Percentiles rank a stretch among this genome's conserved stretches.
phyloP scores from a whole-genome alignment of 1,140 invertebrate species.

The Zaprionus inermis region DNA sequence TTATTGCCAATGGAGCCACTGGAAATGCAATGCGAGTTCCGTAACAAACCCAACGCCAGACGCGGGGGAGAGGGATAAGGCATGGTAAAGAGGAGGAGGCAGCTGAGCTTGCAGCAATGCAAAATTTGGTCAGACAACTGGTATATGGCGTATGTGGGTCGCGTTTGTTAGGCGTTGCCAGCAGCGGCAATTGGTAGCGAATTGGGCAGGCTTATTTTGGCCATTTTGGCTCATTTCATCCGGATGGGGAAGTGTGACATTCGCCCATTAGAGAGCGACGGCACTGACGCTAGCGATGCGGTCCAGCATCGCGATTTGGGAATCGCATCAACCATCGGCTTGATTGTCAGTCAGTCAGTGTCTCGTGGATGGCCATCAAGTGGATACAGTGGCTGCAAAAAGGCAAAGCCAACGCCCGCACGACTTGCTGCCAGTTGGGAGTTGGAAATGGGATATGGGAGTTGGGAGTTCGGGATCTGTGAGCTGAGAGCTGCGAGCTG shows the following conservation, averaged over 20 bases:
- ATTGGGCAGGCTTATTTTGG: constrained; percentile 38
- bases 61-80: background rate
- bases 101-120: constrained; percentile 24
- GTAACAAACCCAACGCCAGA: constrained; percentile 22
- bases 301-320: constrained; percentile 23
- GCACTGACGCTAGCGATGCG: background rate
- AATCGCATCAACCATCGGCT: constrained; percentile 37
- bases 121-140: constrained; percentile 75
- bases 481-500: constrained; percentile 41
- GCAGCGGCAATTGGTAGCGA: constrained; percentile 22
- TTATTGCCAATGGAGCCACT: constrained; percentile 78
- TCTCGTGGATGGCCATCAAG: constrained; percentile 50
- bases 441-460: constrained; percentile 41
- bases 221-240: constrained; percentile 10
- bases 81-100: constrained; percentile 9
- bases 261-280: constrained; percentile 68
- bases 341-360: constrained; percentile 77
- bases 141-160: constrained; percentile 73
- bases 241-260: constrained; percentile 67
- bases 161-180: constrained; percentile 63
- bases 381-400: constrained; percentile 22
- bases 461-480: constrained; percentile 14
- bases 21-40: constrained; percentile 66
- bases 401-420: constrained; percentile 71
- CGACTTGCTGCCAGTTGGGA: constrained; percentile 55